Base-by-base conservation (phyloP, 2,888 invertebrate genomes). In the Cremastinae sp. region DNA sequence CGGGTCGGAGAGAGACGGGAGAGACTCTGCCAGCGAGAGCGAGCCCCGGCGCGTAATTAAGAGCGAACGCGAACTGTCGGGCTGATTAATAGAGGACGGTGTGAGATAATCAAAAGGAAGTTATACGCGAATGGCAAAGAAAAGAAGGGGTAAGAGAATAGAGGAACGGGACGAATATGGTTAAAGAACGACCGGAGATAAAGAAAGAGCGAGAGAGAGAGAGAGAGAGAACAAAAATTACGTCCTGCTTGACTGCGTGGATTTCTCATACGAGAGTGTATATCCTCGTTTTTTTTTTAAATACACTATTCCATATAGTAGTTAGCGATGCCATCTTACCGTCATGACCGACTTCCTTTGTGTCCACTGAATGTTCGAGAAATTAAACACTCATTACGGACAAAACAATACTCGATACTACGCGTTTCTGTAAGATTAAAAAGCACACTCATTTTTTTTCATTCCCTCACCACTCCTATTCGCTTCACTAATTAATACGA, bases 21-120 rank as follows among this genome's bases (percentile, higher is more conserved):
- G 64, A 59, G 73, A 65, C 70, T 70, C 56, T 54, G 36, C 73
- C 68, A 45, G 53, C 58, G 72, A 54, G 65, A 80, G 80, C 80
- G 83, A 84, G 83, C 80, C 78, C 69, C 73, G 4, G 64, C 84
- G 85, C 87, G 87, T 88, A 88, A 88, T 88, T 88, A 88, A 87
- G 88, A 85, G 82, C 84, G 83, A 82, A 82, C 85, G 82, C 85
- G 81, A 84, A 87, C 85, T 85, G 88, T 86, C 86, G 85, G 87
- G 80, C 88, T 88, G 88, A 88, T 88, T 88, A 88, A 88, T 89
- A 88, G 87, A 87, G 87, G 87, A 86, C 84, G 87, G 85, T 81
- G 84, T 85, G 85, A 88, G 88, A 89, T 88, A 88, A 88, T 88
- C 88, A 87, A 89, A 87, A 89, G 88, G 88, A 88, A 88, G 88